These are phyloP conservation scores for Harpegnathos saltator DNA, from an alignment of 1,140 invertebrate genomes.

Conservation along the genomic window DNA sequence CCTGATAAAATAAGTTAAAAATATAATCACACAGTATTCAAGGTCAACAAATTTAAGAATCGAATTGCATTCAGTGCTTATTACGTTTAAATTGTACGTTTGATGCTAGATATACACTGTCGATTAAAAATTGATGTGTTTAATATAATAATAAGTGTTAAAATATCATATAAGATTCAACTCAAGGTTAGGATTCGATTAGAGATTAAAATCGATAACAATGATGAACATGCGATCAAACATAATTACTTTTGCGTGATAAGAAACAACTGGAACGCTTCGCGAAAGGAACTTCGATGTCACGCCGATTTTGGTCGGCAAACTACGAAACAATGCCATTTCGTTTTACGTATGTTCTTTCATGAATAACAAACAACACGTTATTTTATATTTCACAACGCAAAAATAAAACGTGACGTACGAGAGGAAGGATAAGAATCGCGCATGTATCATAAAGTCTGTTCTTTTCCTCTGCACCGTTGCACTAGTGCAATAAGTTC, in stretches of 20 bases:
- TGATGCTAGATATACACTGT: too few relatives aligned
- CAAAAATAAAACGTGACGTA: neutral
- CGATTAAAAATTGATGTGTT: neutral
- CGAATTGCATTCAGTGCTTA: too few relatives aligned
- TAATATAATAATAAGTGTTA: conserved; percentile 23
- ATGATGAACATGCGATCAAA: neutral
- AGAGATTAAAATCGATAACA: conserved; percentile 27
- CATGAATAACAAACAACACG: neutral
- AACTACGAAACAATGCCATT: conserved; percentile 81
- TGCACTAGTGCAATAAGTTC: too few relatives aligned
- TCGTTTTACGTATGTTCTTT: conserved; percentile 39
- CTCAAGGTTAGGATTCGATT: neutral
- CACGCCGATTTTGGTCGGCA: conserved; percentile 77
- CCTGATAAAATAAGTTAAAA: neutral
- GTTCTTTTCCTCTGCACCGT: too few relatives aligned
- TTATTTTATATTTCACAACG: too few relatives aligned
- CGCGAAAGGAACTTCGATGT: conserved; percentile 77
- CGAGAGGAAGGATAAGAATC: neutral
- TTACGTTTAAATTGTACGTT: too few relatives aligned
- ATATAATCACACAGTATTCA: neutral
- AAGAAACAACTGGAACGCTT: conserved; percentile 80
- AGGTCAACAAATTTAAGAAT: neutral
- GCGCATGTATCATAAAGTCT: too few relatives aligned
- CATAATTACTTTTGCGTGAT: conserved; percentile 85
- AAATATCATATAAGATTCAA: conserved; percentile 28